phyloP scores from a whole-genome alignment of 2,113 vertebrate species.

The Mesitornis unicolor region DNA sequence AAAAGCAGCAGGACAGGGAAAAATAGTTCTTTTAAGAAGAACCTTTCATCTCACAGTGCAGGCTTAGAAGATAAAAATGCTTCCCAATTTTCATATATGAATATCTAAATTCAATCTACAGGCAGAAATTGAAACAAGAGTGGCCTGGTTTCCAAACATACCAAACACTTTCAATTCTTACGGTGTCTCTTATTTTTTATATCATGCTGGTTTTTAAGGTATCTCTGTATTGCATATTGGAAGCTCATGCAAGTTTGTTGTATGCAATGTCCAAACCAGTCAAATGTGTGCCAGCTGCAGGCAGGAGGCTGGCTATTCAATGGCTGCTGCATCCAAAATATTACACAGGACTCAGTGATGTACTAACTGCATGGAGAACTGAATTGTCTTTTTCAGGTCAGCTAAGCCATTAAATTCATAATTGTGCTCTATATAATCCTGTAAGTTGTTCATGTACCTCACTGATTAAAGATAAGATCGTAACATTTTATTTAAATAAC shows the following conservation, averaged over 20 bases:
- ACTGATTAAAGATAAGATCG: neutral
- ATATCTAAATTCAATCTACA: constrained; percentile 59
- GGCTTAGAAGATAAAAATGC: constrained; percentile 41
- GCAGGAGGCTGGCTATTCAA: neutral
- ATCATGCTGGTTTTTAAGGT: neutral
- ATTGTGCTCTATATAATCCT: rapidly evolving
- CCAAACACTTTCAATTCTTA: neutral
- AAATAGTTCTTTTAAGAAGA: constrained; percentile 21
- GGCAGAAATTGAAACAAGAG: constrained; percentile 44
- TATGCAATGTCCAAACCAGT: neutral
- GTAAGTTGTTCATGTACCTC: rapidly evolving
- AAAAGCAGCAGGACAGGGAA: constrained; percentile 20
- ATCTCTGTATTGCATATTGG: neutral
- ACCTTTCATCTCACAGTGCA: constrained; percentile 46
- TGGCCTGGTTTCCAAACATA: neutral
- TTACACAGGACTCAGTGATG: rapidly evolving
- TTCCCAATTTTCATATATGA: constrained; percentile 44
- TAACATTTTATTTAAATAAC: neutral
- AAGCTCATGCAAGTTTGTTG: neutral
- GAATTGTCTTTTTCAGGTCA: neutral
- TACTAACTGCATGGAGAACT: neutral
- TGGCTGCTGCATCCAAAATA: neutral
- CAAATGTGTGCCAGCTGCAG: neutral
- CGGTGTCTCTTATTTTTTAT: neutral
- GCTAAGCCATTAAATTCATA: neutral